Percentiles rank a stretch among this genome's conserved stretches.
phyloP scores from a whole-genome alignment of 2,888 invertebrate species.

The Trachelus tabidus region DNA sequence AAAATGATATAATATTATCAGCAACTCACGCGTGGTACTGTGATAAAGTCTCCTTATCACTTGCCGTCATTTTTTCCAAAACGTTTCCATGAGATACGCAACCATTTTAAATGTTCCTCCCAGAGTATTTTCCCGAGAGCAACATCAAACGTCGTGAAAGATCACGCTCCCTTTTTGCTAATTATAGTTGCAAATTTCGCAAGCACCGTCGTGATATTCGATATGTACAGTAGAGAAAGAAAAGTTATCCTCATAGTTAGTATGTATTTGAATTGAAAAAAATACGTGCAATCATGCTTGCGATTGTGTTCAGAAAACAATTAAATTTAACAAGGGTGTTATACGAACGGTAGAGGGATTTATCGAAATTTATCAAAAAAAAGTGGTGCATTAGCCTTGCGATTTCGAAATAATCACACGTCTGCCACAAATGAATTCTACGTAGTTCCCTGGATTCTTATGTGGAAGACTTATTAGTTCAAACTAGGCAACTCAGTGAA shows the following conservation, averaged over 20 bases:
- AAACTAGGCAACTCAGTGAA: constrained; percentile 28
- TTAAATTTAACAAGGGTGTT: constrained; percentile 23
- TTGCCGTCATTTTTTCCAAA: neutral
- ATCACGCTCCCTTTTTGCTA: constrained; percentile 14
- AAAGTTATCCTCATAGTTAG: constrained; percentile 2
- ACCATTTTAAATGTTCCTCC: neutral
- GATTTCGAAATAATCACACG: constrained; percentile 55
- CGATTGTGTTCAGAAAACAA: constrained; percentile 36
- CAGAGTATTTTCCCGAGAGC: neutral
- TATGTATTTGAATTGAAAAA: constrained; percentile 40
- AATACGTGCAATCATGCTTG: constrained; percentile 12
- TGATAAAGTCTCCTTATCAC: neutral
- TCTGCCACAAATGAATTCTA: constrained; percentile 40
- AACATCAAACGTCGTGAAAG: neutral
- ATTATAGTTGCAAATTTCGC: constrained; percentile 24
- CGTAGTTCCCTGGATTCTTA: constrained; percentile 40
- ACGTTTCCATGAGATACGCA: neutral
- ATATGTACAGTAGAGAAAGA: constrained; percentile 19
- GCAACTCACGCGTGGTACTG: neutral
- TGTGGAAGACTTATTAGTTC: constrained; percentile 33
- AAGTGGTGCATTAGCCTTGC: constrained; percentile 46
- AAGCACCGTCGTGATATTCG: constrained; percentile 17
- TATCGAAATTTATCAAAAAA: constrained; percentile 42
- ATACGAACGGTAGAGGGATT: neutral
- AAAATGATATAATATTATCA: neutral